Conservation (phyloP, 2,113 vertebrate genomes). For the Calyptomena viridis region DNA sequence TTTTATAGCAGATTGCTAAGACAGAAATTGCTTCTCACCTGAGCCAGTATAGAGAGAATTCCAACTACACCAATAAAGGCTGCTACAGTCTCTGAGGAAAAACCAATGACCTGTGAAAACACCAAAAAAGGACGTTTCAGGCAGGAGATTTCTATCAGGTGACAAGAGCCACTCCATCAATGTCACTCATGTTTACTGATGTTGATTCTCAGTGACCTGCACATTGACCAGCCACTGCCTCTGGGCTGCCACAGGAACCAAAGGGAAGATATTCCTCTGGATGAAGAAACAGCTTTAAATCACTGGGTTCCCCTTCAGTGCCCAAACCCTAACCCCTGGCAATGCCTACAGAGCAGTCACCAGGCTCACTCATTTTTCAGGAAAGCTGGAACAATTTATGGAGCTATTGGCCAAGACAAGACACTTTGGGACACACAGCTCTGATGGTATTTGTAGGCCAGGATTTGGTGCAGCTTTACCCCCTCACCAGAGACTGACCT, state of each 20-base stretch:
- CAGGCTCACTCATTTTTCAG: neutral
- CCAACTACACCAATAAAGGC: constrained; percentile 90
- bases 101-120: constrained; percentile 82
- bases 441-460: neutral
- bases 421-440: neutral
- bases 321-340: neutral
- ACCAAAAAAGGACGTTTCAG: neutral
- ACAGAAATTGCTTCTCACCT: constrained; percentile 73
- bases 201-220: neutral
- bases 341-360: neutral
- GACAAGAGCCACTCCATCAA: neutral
- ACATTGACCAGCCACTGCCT: neutral
- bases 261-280: neutral
- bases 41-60: constrained; percentile 90
- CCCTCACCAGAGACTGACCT: constrained; percentile 68
- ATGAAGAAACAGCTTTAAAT: neutral
- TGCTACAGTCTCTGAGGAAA: constrained; percentile 87
- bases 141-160: neutral
- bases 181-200: neutral
- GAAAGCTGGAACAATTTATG: neutral
- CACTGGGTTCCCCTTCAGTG: neutral
- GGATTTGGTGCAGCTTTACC: neutral
- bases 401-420: neutral
- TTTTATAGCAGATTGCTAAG: neutral
- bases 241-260: neutral